Conservation (phyloP, 2,888 invertebrate genomes). For the Atrina japonica region DNA sequence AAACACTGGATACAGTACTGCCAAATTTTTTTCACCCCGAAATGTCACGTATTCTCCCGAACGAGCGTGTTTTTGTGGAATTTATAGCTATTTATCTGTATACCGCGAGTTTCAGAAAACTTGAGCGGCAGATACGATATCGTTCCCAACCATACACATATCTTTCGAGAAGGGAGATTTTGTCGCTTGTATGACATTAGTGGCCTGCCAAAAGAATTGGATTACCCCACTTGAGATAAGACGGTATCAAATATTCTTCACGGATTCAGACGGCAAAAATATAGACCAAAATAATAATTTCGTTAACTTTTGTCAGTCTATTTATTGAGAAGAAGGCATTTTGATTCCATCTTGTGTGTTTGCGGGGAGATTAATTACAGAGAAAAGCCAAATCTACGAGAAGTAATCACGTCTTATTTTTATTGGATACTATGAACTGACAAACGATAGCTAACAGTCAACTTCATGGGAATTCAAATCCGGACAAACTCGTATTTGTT, state of each 20-base stretch:
- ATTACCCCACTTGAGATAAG: slow-evolving; percentile 44
- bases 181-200: slow-evolving; percentile 45
- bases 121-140: slow-evolving; percentile 44
- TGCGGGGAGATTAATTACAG: slow-evolving; percentile 5
- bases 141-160: slow-evolving; percentile 43
- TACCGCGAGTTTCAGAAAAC: slow-evolving; percentile 40
- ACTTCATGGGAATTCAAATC: too few species aligned
- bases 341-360: slow-evolving; percentile 19
- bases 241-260: slow-evolving; percentile 31
- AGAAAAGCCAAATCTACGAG: background rate
- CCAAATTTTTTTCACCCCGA: slow-evolving; percentile 37
- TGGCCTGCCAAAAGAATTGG: slow-evolving; percentile 49
- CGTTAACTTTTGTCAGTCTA: slow-evolving; percentile 17
- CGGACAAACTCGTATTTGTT: too few species aligned
- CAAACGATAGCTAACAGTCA: too few species aligned
- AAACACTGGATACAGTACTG: slow-evolving; percentile 28
- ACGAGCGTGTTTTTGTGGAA: slow-evolving; percentile 49
- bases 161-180: slow-evolving; percentile 44
- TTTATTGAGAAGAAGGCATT: slow-evolving; percentile 14
- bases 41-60: slow-evolving; percentile 44
- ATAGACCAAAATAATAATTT: slow-evolving; percentile 12
- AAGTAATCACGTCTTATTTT: background rate
- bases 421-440: too few species aligned
- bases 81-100: slow-evolving; percentile 48
- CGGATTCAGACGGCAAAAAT: slow-evolving; percentile 8